Evolutionary conservation across 2,113 vertebrate genomes (phyloP), one percentile per base, ranked within the genome.

Genomic region (Orthonyx spaldingii): DNA sequence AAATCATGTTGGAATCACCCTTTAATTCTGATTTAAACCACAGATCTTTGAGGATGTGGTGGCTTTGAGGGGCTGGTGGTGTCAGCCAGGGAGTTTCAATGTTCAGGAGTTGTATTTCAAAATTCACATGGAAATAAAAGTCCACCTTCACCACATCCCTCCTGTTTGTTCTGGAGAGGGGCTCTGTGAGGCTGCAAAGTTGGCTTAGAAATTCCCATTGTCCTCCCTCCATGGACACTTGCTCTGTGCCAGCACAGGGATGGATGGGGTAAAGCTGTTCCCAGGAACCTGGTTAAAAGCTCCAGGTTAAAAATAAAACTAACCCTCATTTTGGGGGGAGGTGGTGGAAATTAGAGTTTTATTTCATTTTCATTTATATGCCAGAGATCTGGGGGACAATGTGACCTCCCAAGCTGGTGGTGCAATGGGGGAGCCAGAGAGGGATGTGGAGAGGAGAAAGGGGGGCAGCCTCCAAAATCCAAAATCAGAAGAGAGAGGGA

Each of bases 151-250:
- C 12, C 35, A 26, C 8, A 1, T 2, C 13, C 35, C n/a, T 44
- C 8, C 21, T 24, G 18, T 66, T 80, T 39, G 13, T 21, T 39
- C n/a, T 68, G 49, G n/a, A 39, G 32, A 7, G 11, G 17, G 20
- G 10, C 27, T 71, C 32, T 66, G 30, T n/a, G 30, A 18, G 44
- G 35, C 28, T 71, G 37, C 66, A 53, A 6, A 53, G 11, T 2
- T 90, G 75, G 20, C 11, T 81, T 24, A 15, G 9, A 55, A 39
- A 2, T 33, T 57, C 19, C 30, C 1, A 0, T 21, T 49, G 32
- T 47, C 27, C 30, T 39, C 6, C 37, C 7, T 20, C 26, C 10
- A 9, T 1, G 4, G 15, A 8, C 2, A 2, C 7, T 11, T 15
- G 16, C 16, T 24, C 41, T 11, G 14, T 56, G 24, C 41, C 14